These are phyloP conservation scores for Halcyon leucocephala DNA, from an alignment of 2,797 vertebrate species.

Conservation along the genomic window DNA sequence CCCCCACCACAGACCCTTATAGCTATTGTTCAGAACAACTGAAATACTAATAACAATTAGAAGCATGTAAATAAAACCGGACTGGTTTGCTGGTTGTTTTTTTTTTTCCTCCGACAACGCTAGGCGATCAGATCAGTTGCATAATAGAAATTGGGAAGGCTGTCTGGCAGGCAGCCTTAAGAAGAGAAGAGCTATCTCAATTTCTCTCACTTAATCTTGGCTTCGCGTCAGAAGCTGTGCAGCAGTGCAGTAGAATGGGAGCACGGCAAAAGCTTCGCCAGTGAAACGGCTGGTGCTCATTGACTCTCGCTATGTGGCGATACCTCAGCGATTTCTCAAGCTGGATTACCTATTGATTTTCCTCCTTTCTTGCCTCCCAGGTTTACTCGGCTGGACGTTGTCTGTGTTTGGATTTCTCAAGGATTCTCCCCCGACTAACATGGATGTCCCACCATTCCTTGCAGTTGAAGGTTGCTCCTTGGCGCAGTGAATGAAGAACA, in stretches of 20 bases:
- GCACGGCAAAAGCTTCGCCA: slow-evolving; percentile 76
- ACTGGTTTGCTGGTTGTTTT: neutral
- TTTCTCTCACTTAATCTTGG: slow-evolving; percentile 88
- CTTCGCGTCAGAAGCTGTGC: slow-evolving; percentile 93
- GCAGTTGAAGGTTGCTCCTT: slow-evolving; percentile 89
- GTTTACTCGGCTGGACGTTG: slow-evolving; percentile 78
- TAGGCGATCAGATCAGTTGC: slow-evolving; percentile 70
- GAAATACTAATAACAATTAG: slow-evolving; percentile 49
- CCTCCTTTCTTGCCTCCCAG: slow-evolving; percentile 83
- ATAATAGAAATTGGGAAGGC: slow-evolving; percentile 78
- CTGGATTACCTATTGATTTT: slow-evolving; percentile 82
- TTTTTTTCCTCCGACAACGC: neutral
- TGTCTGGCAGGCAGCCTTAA: slow-evolving; percentile 82
- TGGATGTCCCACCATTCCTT: slow-evolving; percentile 93
- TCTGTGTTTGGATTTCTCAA: slow-evolving; percentile 88
- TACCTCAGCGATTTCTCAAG: slow-evolving; percentile 69
- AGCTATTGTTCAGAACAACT: slow-evolving; percentile 65
- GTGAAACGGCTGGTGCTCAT: slow-evolving; percentile 73
- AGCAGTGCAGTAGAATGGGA: slow-evolving; percentile 92
- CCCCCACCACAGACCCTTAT: neutral
- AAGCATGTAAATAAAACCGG: slow-evolving; percentile 49
- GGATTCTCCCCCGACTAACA: slow-evolving; percentile 88
- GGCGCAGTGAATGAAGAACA: slow-evolving; percentile 96
- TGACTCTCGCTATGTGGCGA: slow-evolving; percentile 73
- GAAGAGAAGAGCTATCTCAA: slow-evolving; percentile 80